phyloP scores from a whole-genome alignment of 2,888 invertebrate genomes.

The Prostheceraeus crozeri region DNA sequence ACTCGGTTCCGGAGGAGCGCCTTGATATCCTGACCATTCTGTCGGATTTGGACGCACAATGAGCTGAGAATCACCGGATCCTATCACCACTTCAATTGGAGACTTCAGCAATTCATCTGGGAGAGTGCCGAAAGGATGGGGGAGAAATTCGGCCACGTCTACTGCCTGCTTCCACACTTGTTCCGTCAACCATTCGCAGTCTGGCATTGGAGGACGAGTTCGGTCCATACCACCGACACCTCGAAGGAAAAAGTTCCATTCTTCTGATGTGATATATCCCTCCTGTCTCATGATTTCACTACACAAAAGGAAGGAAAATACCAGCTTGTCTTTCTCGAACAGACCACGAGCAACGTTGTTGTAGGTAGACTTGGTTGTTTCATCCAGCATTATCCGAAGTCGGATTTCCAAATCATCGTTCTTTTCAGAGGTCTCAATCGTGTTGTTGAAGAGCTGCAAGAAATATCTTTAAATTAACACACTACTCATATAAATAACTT shows the following conservation, averaged over 20 bases:
- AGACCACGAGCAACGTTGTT: slow-evolving; percentile 56
- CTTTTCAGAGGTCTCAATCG: slow-evolving; percentile 53
- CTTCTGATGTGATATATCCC: slow-evolving; percentile 61
- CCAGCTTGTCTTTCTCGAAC: slow-evolving; percentile 58
- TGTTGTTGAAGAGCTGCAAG: slow-evolving; percentile 53
- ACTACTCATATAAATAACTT: too few relatives aligned
- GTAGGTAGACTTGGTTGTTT: slow-evolving; percentile 54
- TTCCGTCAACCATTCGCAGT: slow-evolving; percentile 62
- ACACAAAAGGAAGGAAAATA: slow-evolving; percentile 66
- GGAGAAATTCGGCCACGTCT: slow-evolving; percentile 63
- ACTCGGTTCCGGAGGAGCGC: slow-evolving; percentile 46
- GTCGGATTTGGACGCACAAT: slow-evolving; percentile 49
- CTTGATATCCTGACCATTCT: slow-evolving; percentile 43
- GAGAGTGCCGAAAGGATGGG: slow-evolving; percentile 51
- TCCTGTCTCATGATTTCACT: slow-evolving; percentile 67
- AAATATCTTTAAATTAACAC: too few relatives aligned
- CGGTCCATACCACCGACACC: slow-evolving; percentile 60
- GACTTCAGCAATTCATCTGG: slow-evolving; percentile 45
- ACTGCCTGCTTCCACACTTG: slow-evolving; percentile 68
- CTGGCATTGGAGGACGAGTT: slow-evolving; percentile 59
- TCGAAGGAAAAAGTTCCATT: slow-evolving; percentile 73
- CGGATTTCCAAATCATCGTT: slow-evolving; percentile 47
- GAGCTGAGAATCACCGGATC: too few relatives aligned
- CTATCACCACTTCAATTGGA: slow-evolving; percentile 31
- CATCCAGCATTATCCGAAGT: slow-evolving; percentile 49